A percentile compares a stretch with the other conserved stretches of the same genome.
These are phyloP conservation scores for Limnephilus lunatus DNA, from an alignment of 2,888 invertebrate genomes.

Conservation along the genomic window DNA sequence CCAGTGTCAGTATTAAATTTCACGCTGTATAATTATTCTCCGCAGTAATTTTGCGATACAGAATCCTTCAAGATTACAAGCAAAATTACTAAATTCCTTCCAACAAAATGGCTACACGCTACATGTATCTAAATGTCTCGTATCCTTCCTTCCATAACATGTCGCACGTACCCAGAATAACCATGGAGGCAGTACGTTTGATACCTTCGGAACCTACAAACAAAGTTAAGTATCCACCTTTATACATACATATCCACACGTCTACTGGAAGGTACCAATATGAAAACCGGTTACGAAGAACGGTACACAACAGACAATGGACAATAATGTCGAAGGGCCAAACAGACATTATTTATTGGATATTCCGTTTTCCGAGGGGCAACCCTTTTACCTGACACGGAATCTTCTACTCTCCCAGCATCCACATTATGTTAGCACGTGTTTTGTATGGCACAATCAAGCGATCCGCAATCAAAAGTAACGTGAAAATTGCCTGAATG, in stretches of 20 bases:
- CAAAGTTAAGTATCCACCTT: background rate
- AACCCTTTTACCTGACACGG: background rate
- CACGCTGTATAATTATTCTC: background rate
- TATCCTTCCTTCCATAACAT: background rate
- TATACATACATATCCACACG: background rate
- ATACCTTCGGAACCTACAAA: background rate
- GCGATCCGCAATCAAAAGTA: constrained; percentile 21
- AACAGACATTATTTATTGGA: constrained; percentile 39
- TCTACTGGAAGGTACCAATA: background rate
- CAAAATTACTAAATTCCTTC: background rate
- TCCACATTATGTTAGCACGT: constrained; percentile 36
- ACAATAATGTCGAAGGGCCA: constrained; percentile 55
- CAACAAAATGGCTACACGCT: background rate
- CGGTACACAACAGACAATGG: constrained; percentile 60
- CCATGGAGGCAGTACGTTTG: background rate
- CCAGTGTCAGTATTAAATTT: background rate
- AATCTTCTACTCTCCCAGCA: background rate
- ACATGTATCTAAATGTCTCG: constrained; percentile 2
- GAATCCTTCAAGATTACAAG: constrained; percentile 5
- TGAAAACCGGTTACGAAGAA: constrained; percentile 42
- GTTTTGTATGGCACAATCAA: constrained; percentile 30
- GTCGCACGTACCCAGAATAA: background rate
- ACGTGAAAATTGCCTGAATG: background rate
- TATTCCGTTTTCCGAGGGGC: constrained; percentile 50
- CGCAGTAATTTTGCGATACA: background rate